phyloP scores from a whole-genome alignment of 1,140 invertebrate genomes.

The Battus philenor region DNA sequence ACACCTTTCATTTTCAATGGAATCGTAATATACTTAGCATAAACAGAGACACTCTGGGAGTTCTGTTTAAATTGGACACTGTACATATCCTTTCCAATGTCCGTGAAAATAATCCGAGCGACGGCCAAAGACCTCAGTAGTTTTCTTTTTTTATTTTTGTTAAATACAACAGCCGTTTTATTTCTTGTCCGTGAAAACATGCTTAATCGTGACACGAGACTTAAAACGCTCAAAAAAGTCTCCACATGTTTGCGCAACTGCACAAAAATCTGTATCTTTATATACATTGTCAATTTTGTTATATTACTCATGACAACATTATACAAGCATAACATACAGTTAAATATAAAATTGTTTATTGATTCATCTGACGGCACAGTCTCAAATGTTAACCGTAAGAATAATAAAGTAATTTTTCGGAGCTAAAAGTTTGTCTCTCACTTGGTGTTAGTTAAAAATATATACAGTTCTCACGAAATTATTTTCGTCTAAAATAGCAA shows the following conservation, averaged over 20 bases:
- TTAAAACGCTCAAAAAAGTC: neutral
- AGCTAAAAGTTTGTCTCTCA: too few species aligned
- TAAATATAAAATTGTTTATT: too few species aligned
- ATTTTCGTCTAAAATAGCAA: too few species aligned
- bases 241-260: neutral
- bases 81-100: conserved; percentile 21
- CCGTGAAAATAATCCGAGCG: conserved; percentile 19
- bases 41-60: neutral
- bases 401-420: too few species aligned
- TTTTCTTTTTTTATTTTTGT: conserved; percentile 12
- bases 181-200: neutral
- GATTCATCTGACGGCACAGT: too few species aligned
- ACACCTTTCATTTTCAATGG: neutral
- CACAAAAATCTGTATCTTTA: too few species aligned
- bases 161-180: conserved; percentile 4
- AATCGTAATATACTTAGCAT: neutral
- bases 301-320: too few species aligned
- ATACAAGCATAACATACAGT: too few species aligned
- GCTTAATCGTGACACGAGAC: neutral
- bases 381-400: too few species aligned
- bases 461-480: too few species aligned
- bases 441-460: too few species aligned
- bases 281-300: too few species aligned
- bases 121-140: conserved; percentile 18
- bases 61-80: conserved; percentile 16